Evolutionary conservation across 92 coral and sea anemone species (phyloP).

Genomic region (Heliopora coerulea): DNA sequence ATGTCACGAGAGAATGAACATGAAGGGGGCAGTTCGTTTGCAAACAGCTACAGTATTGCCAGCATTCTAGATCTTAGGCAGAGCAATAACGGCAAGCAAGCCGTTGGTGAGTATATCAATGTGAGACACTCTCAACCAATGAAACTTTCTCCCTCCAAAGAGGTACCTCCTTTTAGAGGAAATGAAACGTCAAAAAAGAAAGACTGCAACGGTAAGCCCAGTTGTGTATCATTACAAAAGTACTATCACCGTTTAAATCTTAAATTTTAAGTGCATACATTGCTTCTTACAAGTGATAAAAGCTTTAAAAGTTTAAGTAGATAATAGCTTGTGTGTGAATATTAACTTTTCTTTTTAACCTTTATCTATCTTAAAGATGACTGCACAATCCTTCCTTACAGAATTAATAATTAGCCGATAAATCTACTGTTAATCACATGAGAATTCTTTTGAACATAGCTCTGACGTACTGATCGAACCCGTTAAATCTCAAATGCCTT

Average conservation of each 20-base stretch:
- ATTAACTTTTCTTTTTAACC: constrained; percentile 32
- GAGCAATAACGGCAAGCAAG: constrained; percentile 14
- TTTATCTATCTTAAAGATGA: constrained; percentile 6
- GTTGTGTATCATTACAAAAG: constrained; percentile 19
- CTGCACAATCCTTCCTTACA: constrained; percentile 14
- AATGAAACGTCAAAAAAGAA: constrained; percentile 25
- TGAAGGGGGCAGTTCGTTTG: not conserved
- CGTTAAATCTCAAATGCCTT: not conserved
- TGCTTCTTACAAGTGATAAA: constrained; percentile 40
- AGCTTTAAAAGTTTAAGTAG: constrained; percentile 47
- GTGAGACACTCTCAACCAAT: not conserved
- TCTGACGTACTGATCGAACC: too few species aligned
- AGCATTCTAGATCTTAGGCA: constrained; percentile 25
- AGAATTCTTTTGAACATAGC: not conserved
- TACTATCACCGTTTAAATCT: constrained; percentile 37
- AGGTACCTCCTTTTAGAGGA: not conserved
- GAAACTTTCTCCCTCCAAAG: constrained; percentile 5
- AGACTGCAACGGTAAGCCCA: constrained; percentile 4
- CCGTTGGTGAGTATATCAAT: constrained; percentile 4
- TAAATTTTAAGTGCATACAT: constrained; percentile 23
- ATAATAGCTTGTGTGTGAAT: constrained; percentile 33
- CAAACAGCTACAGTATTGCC: constrained; percentile 33
- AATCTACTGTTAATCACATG: not conserved
- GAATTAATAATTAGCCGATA: constrained; percentile 8
- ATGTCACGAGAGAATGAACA: constrained; percentile 27